Conservation (phyloP, 2,888 invertebrate species). For the Drosophila rubida region DNA sequence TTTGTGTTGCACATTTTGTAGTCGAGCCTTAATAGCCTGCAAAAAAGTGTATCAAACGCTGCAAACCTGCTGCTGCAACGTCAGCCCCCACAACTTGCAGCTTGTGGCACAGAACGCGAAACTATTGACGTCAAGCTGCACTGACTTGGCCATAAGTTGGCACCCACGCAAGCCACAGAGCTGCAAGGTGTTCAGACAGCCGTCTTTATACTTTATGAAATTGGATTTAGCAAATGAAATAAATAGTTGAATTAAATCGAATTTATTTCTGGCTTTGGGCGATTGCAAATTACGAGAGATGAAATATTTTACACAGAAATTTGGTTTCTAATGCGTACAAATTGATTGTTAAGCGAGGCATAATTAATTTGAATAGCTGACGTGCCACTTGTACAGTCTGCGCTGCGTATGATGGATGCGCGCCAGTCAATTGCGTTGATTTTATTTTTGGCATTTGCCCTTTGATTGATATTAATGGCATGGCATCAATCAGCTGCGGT, state of each 20-base stretch:
- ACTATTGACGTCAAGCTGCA: conserved; percentile 38
- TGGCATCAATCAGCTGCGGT: conserved; percentile 67
- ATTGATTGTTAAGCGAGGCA: neutral
- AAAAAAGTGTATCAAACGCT: neutral
- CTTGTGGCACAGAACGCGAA: conserved; percentile 26
- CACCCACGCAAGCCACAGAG: conserved; percentile 37
- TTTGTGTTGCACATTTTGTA: neutral
- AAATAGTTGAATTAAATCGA: neutral
- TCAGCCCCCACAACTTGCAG: conserved; percentile 27
- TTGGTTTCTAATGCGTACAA: neutral
- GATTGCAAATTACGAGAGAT: neutral
- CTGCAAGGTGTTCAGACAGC: conserved; percentile 10
- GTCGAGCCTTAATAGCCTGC: neutral
- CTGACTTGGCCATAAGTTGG: conserved; percentile 58
- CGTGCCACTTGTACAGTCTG: neutral
- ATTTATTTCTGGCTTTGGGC: neutral
- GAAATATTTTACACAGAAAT: too few species aligned
- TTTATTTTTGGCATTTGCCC: conserved; percentile 33
- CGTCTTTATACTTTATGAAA: conserved; percentile 1
- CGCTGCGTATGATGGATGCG: neutral
- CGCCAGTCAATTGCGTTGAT: conserved; percentile 13
- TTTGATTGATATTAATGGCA: conserved; percentile 70
- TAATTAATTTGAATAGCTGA: neutral
- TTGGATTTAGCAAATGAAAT: neutral
- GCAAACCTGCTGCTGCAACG: conserved; percentile 42